Evolutionary conservation across 2,797 vertebrate species (phyloP).

Genomic region (Nasua narica): DNA sequence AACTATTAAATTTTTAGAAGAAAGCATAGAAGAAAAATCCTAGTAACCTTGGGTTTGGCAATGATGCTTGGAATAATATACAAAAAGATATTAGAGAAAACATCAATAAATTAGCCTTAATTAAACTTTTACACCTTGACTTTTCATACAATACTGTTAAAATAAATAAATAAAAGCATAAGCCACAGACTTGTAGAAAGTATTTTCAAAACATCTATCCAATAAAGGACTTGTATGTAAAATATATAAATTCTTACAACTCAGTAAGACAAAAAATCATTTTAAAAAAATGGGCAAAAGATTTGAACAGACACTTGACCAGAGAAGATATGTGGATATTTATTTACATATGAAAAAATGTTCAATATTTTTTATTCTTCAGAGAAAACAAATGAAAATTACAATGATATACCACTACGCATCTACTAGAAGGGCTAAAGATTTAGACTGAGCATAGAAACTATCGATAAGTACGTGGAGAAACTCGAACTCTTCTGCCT

Average conservation of each 20-base stretch:
- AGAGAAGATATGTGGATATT: neutral
- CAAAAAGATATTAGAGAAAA: neutral
- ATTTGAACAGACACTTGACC: neutral
- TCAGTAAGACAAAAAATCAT: neutral
- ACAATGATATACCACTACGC: neutral
- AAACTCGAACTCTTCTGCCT: neutral
- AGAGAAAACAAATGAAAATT: neutral
- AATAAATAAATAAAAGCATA: neutral
- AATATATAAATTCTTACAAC: neutral
- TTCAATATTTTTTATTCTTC: neutral
- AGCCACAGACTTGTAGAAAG: neutral
- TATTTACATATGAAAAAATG: neutral
- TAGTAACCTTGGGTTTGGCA: neutral
- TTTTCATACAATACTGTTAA: neutral
- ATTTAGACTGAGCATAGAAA: neutral
- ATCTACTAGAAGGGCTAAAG: neutral
- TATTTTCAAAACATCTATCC: neutral
- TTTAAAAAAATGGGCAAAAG: neutral
- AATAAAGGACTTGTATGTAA: neutral
- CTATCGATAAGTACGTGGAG: neutral
- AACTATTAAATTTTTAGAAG: neutral
- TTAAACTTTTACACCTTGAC: neutral
- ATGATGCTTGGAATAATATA: neutral
- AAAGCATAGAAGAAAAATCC: neutral
- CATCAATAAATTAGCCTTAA: neutral